Evolutionary conservation across 2,888 invertebrate genomes (phyloP), one percentile per base, ranked within the genome.

Genomic region (Tetragonisca angustula): DNA sequence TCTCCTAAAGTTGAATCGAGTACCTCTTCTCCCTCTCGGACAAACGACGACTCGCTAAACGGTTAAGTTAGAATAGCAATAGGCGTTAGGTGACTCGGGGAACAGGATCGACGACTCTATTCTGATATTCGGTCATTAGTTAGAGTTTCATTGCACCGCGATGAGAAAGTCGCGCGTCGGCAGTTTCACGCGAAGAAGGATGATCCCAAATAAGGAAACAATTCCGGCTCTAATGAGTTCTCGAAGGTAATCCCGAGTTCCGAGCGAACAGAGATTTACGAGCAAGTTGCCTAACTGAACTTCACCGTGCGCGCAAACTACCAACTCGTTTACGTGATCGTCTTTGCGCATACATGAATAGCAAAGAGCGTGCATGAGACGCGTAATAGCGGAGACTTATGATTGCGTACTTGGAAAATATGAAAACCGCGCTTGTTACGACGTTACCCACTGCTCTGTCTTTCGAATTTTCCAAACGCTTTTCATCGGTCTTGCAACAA

Each of bases 281-380:
- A 61, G 74, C 67, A 74, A 81, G 69, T 80, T 76, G 84, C 65
- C 79, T 76, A 84, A 81, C 78, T 78, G 73, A 85, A 84, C 76
- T 84, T 78, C 75, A 73, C 73, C 62, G 65, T 76, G 71, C 71
- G 27, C 78, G 27, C 78, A 54, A 84, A 74, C 84, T 85, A 83
- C 80, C 76, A 79, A 84, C 80, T 75, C 84, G 75, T 84, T 84
- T 79, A 75, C 81, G 79, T 76, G 81, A 83, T 83, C 84, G 84
- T 84, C 84, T 84, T 83, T 84, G 80, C 75, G 84, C 79, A 79
- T 84, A 83, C 76, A 79, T 79, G 84, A 84, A 84, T 84, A 84
- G 64, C 69, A 79, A 79, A 54, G 71, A 72, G 69, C 82, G 24
- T 64, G 32, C 64, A 73, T 65, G 79, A 32, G 32, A 62, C 49